Conservation (phyloP, 2,113 vertebrate genomes). For the Eulemur macaco region DNA sequence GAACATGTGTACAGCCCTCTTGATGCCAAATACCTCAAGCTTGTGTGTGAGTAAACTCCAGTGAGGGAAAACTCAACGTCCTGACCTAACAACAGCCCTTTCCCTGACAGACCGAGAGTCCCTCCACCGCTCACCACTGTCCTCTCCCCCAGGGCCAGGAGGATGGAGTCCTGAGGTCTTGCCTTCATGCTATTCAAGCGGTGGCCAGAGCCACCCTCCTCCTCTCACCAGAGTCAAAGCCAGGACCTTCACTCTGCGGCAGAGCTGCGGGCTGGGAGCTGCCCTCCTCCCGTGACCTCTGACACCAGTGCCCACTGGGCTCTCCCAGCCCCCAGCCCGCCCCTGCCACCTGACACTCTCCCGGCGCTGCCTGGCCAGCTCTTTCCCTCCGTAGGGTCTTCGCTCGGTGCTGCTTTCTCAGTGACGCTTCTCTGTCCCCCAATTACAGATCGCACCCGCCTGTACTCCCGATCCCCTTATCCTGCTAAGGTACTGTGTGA, state of each 20-base stretch:
- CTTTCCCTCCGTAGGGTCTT: background rate
- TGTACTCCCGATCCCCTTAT: accelerated
- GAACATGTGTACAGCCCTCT: background rate
- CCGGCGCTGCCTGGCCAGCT: background rate
- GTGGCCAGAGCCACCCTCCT: background rate
- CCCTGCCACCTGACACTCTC: no score
- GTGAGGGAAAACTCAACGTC: background rate
- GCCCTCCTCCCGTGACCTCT: background rate
- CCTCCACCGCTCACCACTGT: background rate
- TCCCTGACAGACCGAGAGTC: background rate
- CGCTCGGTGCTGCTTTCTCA: background rate
- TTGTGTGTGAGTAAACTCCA: background rate
- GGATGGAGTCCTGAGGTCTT: background rate
- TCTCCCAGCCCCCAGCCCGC: background rate
- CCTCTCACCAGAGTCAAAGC: background rate
- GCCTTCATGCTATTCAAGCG: background rate
- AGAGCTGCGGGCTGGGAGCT: background rate
- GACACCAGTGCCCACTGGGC: accelerated
- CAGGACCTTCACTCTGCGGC: background rate
- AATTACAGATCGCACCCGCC: accelerated
- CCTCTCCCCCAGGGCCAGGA: background rate
- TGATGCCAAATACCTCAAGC: background rate
- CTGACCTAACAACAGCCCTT: background rate
- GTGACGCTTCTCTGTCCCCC: background rate
- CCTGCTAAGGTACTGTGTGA: background rate